These are phyloP conservation scores for Halictus rubicundus DNA, from an alignment of 1,140 invertebrate species.

Conservation along the genomic window DNA sequence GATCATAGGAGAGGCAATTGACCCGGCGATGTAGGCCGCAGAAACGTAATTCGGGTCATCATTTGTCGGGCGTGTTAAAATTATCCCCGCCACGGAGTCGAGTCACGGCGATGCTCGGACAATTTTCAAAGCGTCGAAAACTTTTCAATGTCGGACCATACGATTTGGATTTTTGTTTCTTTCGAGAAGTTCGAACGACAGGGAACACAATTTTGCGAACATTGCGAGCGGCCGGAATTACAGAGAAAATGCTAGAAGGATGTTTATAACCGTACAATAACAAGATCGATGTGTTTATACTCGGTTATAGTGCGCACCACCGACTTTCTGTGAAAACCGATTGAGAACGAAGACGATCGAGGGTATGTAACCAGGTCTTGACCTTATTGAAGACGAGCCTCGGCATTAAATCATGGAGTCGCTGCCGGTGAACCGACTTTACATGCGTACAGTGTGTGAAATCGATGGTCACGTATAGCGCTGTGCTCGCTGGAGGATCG, in stretches of 20 bases:
- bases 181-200: too few relatives aligned
- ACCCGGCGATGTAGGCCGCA: not conserved
- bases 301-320: not conserved
- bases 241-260: too few relatives aligned
- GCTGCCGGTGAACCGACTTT: conserved; percentile 21
- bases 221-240: too few relatives aligned
- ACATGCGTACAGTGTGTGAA: conserved; percentile 14
- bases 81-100: not conserved
- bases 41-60: conserved; percentile 10
- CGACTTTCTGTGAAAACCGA: conserved; percentile 28
- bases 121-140: too few relatives aligned
- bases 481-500: not conserved
- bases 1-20: not conserved
- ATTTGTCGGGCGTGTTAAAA: not conserved
- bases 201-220: too few relatives aligned
- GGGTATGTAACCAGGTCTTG: conserved; percentile 51
- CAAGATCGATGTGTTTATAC: not conserved
- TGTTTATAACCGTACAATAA: too few relatives aligned
- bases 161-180: too few relatives aligned
- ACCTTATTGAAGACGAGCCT: conserved; percentile 50
- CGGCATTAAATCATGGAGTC: conserved; percentile 43
- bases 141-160: too few relatives aligned
- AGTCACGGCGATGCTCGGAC: too few relatives aligned
- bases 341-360: conserved; percentile 42
- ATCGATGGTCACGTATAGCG: not conserved